A percentile compares a stretch with the other conserved stretches of the same genome.
Evolutionary conservation across 2,888 invertebrate species (phyloP).

Genomic region (Exocentrus adspersus): DNA sequence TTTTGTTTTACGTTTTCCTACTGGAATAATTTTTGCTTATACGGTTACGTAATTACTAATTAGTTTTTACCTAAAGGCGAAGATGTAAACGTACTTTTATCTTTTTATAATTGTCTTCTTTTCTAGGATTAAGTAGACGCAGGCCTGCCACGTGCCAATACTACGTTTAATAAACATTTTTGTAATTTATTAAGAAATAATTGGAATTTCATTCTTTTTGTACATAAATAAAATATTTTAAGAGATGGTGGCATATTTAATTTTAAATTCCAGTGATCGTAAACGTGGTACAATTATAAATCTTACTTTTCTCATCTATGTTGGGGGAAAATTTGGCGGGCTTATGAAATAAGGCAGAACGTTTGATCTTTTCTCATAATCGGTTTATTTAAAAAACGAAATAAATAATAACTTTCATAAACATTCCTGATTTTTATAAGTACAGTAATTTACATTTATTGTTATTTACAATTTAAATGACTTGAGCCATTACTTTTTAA

Average conservation of each 20-base stretch:
- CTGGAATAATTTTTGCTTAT: constrained; percentile 28
- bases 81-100: constrained; percentile 23
- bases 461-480: constrained; percentile 18
- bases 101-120: constrained; percentile 16
- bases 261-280: too few species aligned
- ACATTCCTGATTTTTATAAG: constrained; percentile 11
- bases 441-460: constrained; percentile 10
- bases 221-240: constrained; percentile 35
- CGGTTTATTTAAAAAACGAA: constrained; percentile 26
- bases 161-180: constrained; percentile 34
- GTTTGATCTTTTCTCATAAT: constrained; percentile 13
- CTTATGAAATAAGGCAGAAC: too few species aligned
- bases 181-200: constrained; percentile 41
- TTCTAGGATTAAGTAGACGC: constrained; percentile 38
- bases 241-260: neutral
- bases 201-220: constrained; percentile 34
- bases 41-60: constrained; percentile 31
- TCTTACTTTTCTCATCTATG: too few species aligned
- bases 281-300: too few species aligned
- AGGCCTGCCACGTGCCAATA: constrained; percentile 56
- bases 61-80: too few species aligned
- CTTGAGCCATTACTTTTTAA: constrained; percentile 4
- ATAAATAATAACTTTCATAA: constrained; percentile 21
- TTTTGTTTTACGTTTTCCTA: constrained; percentile 33
- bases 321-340: too few species aligned